These are phyloP conservation scores for Hydraecia micacea DNA, from an alignment of 2,888 invertebrate species.

Conservation along the genomic window DNA sequence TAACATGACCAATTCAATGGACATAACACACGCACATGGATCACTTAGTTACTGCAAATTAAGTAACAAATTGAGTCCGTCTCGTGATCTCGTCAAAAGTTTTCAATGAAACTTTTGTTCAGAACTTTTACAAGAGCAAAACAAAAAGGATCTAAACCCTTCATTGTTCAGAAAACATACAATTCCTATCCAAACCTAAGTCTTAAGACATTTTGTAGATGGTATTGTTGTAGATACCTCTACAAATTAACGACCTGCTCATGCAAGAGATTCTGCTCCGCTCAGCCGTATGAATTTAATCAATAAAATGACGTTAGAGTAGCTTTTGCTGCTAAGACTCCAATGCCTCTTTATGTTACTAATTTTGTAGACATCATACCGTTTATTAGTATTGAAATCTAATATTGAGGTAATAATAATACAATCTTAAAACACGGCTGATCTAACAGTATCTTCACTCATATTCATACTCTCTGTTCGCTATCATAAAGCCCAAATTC, in stretches of 20 bases:
- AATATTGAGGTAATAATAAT: neutral
- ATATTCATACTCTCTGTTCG: neutral
- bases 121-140: neutral
- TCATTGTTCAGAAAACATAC: neutral
- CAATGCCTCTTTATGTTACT: neutral
- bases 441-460: neutral
- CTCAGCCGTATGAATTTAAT: neutral
- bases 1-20: neutral
- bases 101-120: neutral
- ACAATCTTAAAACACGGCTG: neutral
- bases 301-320: neutral
- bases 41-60: neutral
- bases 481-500: constrained; percentile 1
- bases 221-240: too few species aligned
- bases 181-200: neutral
- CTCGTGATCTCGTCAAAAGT: neutral
- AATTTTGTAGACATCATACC: neutral
- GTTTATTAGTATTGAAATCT: constrained; percentile 1
- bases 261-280: neutral
- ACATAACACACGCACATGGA: neutral
- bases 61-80: neutral
- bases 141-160: neutral
- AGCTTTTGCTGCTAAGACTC: neutral
- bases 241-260: too few species aligned
- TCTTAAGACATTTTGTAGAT: too few species aligned